Evolutionary conservation across 2,888 invertebrate species (phyloP), one percentile per base, ranked within the genome.

Genomic region (Beris chalybata): DNA sequence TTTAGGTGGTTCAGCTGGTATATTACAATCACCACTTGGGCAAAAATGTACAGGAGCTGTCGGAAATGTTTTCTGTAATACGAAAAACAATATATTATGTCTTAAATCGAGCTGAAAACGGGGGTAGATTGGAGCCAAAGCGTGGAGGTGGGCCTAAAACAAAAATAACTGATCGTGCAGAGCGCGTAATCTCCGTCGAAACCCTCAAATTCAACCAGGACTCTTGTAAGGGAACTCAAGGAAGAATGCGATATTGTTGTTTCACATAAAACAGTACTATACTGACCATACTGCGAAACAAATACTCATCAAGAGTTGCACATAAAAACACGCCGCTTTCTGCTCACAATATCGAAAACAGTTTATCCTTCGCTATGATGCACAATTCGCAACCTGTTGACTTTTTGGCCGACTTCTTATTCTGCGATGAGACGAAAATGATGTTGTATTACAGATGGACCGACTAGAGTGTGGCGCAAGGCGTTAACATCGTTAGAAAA

Each of bases 381-480:
- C 50, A 68, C 31, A 38, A 67, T 55, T 13, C 43, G 55, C 13
- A 67, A 30, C 53, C 68, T 4, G 55, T 44, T 11, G 64, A 65
- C n/a, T 69, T 61, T 58, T 67, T 67, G 66, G 53, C 67, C 29
- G 65, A 71, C 31, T 48, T 68, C 15, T 68, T 69, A 65, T 69
- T 69, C 56, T 70, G 66, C 47, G 66, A 68, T 47, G 66, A 70
- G 31, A 67, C 69, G 0, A 69, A 70, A 57, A 67, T 69, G 2
- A 70, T 70, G 67, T 52, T 70, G n/a, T 69, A 69, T 56, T 69
- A 70, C 45, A 69, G 69, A 70, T 52, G 67, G 56, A 48, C 70
- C 69, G 32, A 32, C 32, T 32, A 32, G n/a, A n/a, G n/a, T n/a
- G n/a, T n/a, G n/a, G n/a, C n/a, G n/a, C n/a, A n/a, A n/a, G n/a